These are phyloP conservation scores for Ochropleura plecta DNA, from an alignment of 2,888 invertebrate genomes.

Conservation along the genomic window DNA sequence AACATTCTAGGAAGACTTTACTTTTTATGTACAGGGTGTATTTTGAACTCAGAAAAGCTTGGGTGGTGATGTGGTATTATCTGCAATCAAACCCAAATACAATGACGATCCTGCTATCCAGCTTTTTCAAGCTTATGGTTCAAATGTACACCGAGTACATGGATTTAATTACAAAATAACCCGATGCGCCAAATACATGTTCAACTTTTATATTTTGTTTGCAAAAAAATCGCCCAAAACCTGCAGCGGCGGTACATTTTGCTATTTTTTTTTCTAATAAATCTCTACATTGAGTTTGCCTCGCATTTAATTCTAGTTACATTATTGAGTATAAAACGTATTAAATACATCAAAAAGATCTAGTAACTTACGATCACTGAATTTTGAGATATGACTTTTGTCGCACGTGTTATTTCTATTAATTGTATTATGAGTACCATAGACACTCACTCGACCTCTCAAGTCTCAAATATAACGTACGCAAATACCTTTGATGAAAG, in stretches of 20 bases:
- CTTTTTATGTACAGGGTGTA: conserved; percentile 8
- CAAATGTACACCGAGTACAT: conserved; percentile 14
- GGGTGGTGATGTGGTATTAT: neutral
- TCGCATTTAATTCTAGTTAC: conserved; percentile 83
- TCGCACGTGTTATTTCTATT: conserved; percentile 13
- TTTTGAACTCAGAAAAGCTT: conserved; percentile 30
- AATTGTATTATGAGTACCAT: neutral
- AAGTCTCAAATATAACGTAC: neutral
- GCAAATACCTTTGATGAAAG: neutral
- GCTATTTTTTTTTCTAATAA: conserved; percentile 71
- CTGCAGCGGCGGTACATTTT: conserved; percentile 63
- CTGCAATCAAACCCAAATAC: neutral
- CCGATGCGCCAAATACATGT: conserved; percentile 23
- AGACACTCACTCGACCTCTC: neutral
- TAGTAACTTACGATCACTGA: conserved; percentile 78
- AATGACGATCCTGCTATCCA: neutral
- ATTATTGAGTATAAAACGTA: conserved; percentile 89
- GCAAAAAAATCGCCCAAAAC: conserved; percentile 44
- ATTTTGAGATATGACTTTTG: conserved; percentile 77
- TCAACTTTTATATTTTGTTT: conserved; percentile 20
- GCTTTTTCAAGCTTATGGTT: conserved; percentile 1
- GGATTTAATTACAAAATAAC: conserved; percentile 25
- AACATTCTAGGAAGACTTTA: conserved; percentile 67
- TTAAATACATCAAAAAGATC: conserved; percentile 88
- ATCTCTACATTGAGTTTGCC: conserved; percentile 70